Conservation (phyloP, 2,888 invertebrate genomes). For the Dendrolimus houi region DNA sequence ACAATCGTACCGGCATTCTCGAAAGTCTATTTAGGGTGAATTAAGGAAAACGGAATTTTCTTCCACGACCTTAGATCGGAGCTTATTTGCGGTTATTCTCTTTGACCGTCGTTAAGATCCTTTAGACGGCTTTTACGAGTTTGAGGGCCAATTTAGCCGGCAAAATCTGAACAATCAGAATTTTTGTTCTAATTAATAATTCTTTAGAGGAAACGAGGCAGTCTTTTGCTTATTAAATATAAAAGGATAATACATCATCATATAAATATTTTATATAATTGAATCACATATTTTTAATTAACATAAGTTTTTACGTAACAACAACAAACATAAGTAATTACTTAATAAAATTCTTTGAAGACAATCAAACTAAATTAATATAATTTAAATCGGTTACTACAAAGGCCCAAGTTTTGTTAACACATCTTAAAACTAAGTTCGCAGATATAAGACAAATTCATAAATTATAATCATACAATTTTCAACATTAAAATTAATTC, state of each 20-base stretch:
- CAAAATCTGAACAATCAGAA: constrained; percentile 72
- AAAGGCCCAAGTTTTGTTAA: no score
- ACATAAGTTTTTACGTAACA: no score
- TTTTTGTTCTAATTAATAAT: constrained; percentile 74
- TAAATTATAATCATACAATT: no score
- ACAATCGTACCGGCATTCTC: constrained; percentile 53
- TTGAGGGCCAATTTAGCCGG: constrained; percentile 73
- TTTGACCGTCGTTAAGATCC: constrained; percentile 76
- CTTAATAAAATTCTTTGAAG: no score
- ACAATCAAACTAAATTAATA: no score
- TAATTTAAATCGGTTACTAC: no score
- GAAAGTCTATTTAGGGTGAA: constrained; percentile 65
- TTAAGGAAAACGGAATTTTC: constrained; percentile 71
- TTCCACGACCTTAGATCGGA: constrained; percentile 63
- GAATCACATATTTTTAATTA: no score
- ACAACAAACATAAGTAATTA: no score
- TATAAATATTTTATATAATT: no score
- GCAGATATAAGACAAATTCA: no score
- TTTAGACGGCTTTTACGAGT: constrained; percentile 70
- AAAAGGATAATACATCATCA: constrained; percentile 46
- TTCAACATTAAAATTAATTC: no score
- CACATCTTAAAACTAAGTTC: no score
- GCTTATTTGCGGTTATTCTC: constrained; percentile 76
- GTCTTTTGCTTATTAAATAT: constrained; percentile 57
- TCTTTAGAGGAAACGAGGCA: constrained; percentile 44